A percentile compares a stretch with the other conserved stretches of the same genome.
Evolutionary conservation across 35 echinoderm and acorn worm genomes (phyloP).

Genomic region (Hemicentrotus pulcherrimus): DNA sequence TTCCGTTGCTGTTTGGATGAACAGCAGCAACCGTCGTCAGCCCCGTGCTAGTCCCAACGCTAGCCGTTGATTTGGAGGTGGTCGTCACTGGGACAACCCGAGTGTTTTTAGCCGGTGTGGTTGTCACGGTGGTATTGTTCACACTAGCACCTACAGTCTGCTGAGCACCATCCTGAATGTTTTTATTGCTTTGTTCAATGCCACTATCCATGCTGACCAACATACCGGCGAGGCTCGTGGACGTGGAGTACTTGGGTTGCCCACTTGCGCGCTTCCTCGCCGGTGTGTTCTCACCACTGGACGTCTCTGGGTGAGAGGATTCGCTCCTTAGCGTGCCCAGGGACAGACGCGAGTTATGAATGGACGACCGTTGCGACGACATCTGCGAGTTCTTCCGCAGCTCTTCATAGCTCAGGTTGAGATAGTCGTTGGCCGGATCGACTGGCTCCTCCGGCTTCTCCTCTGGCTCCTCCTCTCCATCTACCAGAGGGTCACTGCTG

Average conservation of each 20-base stretch:
- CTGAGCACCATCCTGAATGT: constrained; percentile 19
- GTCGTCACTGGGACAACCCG: constrained; percentile 22
- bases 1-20: constrained; percentile 13
- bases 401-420: constrained; percentile 89
- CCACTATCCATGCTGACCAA: constrained; percentile 51
- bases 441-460: constrained; percentile 23
- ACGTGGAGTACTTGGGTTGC: constrained; percentile 8
- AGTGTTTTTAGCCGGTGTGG: neutral
- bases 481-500: constrained; percentile 73
- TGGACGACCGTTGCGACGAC: constrained; percentile 79
- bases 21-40: constrained; percentile 40
- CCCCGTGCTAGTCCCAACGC: constrained; percentile 24
- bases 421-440: constrained; percentile 66
- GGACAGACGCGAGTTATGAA: constrained; percentile 76
- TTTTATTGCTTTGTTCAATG: constrained; percentile 50
- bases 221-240: constrained; percentile 48
- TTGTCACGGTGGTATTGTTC: neutral
- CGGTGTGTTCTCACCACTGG: constrained; percentile 53
- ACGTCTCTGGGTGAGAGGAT: constrained; percentile 52
- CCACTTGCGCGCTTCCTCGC: constrained; percentile 48
- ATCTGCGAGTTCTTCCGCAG: constrained; percentile 74
- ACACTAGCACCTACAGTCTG: neutral
- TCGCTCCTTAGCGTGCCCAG: constrained; percentile 74
- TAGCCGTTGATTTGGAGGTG: neutral
- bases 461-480: constrained; percentile 41